phyloP scores from a whole-genome alignment of 2,113 vertebrate genomes.

The Antigone vipio region DNA sequence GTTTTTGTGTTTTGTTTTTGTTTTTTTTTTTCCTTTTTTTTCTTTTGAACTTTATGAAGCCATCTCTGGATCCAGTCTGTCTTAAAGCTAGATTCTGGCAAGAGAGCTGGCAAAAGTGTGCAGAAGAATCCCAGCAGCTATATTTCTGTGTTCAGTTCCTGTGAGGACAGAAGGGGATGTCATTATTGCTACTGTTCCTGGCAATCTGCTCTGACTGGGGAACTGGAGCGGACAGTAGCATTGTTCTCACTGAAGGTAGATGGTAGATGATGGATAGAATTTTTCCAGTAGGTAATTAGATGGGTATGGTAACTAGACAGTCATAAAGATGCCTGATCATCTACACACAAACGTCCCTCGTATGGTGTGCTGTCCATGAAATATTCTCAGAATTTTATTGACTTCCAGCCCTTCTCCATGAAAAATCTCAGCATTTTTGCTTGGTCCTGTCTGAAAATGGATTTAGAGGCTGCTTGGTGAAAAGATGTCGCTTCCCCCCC shows the following conservation, averaged over 20 bases:
- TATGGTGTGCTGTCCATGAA: background rate
- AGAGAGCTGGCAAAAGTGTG: background rate
- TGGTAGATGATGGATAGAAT: background rate
- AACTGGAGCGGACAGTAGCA: background rate
- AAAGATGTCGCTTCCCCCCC: background rate
- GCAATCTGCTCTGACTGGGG: constrained; percentile 11
- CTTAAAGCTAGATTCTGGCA: constrained; percentile 12
- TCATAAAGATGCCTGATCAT: constrained; percentile 7
- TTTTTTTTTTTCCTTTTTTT: background rate
- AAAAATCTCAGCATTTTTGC: background rate
- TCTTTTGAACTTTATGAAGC: background rate
- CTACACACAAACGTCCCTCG: background rate
- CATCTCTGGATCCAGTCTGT: background rate
- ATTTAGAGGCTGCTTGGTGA: background rate
- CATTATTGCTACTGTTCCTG: constrained; percentile 47
- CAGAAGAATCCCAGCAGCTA: background rate
- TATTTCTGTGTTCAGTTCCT: constrained; percentile 29
- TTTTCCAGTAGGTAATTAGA: constrained; percentile 26
- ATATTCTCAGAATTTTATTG: background rate
- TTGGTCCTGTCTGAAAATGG: background rate
- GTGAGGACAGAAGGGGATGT: constrained; percentile 31
- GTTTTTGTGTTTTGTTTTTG: background rate
- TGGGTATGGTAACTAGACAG: constrained; percentile 18
- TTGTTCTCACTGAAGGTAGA: background rate
- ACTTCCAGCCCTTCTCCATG: background rate